Evolutionary conservation across 2,888 invertebrate species (phyloP).

Genomic region (Acholoe squamosa): DNA sequence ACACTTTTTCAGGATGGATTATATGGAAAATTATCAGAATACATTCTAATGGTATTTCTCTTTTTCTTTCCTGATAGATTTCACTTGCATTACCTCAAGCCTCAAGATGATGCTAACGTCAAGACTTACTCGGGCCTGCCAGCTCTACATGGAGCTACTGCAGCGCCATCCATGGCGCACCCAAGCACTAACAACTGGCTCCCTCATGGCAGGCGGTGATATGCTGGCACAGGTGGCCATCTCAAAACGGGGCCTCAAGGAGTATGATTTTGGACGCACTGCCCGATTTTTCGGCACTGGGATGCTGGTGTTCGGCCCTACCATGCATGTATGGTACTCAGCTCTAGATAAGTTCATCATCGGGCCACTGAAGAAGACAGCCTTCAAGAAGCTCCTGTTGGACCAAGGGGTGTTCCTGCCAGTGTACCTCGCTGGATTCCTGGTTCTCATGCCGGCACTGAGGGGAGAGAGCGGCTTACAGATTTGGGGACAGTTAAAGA

Average conservation of each 20-base stretch:
- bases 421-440: constrained; percentile 65
- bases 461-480: constrained; percentile 56
- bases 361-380: constrained; percentile 34
- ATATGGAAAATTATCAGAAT: too few species aligned
- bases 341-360: constrained; percentile 65
- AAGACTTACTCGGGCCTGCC: constrained; percentile 59
- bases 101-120: not conserved
- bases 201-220: constrained; percentile 69
- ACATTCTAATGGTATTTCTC: too few species aligned
- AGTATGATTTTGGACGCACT: constrained; percentile 67
- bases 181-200: constrained; percentile 69
- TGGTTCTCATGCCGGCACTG: constrained; percentile 65
- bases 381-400: constrained; percentile 64
- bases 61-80: too few species aligned
- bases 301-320: constrained; percentile 65
- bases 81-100: too few species aligned
- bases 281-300: constrained; percentile 66
- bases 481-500: constrained; percentile 60
- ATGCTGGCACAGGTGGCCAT: constrained; percentile 67
- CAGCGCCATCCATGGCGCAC: constrained; percentile 64
- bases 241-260: not conserved
- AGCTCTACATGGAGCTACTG: constrained; percentile 64
- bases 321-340: constrained; percentile 69
- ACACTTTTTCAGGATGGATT: too few species aligned
- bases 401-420: constrained; percentile 69